Conservation (phyloP, 1,140 invertebrate species). For the Helicoverpa armigera region DNA sequence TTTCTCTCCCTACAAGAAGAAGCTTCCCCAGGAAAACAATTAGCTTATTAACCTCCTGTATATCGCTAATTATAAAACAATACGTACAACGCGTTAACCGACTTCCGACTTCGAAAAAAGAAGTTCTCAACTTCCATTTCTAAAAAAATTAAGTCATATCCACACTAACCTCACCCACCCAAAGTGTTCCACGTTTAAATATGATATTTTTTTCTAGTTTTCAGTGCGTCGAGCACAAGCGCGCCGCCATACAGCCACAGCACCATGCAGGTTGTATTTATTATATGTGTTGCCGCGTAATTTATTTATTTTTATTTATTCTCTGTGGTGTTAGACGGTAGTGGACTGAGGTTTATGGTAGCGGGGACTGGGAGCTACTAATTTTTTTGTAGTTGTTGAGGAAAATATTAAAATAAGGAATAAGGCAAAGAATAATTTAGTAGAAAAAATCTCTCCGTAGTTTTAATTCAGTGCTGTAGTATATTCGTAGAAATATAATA, state of each 20-base stretch:
- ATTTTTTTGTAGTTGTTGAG: not conserved
- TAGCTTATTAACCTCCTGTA: too few relatives aligned
- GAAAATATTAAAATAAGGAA: not conserved
- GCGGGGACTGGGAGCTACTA: constrained; percentile 53
- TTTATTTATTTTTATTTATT: constrained; percentile 66
- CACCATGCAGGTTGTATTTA: constrained; percentile 68
- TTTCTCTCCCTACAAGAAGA: too few relatives aligned
- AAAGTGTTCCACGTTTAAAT: constrained; percentile 80
- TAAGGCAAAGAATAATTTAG: too few relatives aligned
- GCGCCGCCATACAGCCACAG: not conserved
- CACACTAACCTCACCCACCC: constrained; percentile 60
- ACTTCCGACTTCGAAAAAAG: too few relatives aligned
- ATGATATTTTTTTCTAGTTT: constrained; percentile 75
- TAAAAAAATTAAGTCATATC: constrained; percentile 52
- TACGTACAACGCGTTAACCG: too few relatives aligned
- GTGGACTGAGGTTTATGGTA: constrained; percentile 53
- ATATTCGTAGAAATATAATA: too few relatives aligned
- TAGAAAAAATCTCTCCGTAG: too few relatives aligned
- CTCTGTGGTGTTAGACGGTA: constrained; percentile 19
- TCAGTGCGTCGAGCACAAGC: constrained; percentile 63
- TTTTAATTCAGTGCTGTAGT: too few relatives aligned
- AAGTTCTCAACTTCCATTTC: too few relatives aligned
- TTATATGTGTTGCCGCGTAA: constrained; percentile 72
- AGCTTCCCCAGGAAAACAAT: too few relatives aligned
- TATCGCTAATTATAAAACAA: too few relatives aligned